These are phyloP conservation scores for Caenorhabditis elegans DNA, from an alignment of 1,140 invertebrate species.

Conservation along the genomic window WBcel235 BX284604.4:2768001-2768500, in stretches of 20 bases:
- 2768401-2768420: too few species aligned
- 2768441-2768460: not conserved
- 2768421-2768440: not conserved
- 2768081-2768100: too few species aligned
- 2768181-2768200: not conserved
- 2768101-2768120: too few species aligned
- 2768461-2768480: not conserved
- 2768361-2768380: too few species aligned
- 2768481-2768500: not conserved
- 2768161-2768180: not conserved
- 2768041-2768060: too few species aligned
- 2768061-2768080: too few species aligned
- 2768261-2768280: not conserved
- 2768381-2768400: too few species aligned
- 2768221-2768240: not conserved
- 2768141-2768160: not conserved
- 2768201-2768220: not conserved
- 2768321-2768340: not conserved
- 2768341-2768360: not conserved
- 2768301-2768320: not conserved
- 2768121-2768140: too few species aligned
- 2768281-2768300: conserved; percentile 1
- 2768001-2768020: too few species aligned
- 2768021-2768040: too few species aligned
- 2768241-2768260: conserved; percentile 3